Evolutionary conservation across 2,888 invertebrate species (phyloP).

Genomic region (Caenorhabditis sinica): DNA sequence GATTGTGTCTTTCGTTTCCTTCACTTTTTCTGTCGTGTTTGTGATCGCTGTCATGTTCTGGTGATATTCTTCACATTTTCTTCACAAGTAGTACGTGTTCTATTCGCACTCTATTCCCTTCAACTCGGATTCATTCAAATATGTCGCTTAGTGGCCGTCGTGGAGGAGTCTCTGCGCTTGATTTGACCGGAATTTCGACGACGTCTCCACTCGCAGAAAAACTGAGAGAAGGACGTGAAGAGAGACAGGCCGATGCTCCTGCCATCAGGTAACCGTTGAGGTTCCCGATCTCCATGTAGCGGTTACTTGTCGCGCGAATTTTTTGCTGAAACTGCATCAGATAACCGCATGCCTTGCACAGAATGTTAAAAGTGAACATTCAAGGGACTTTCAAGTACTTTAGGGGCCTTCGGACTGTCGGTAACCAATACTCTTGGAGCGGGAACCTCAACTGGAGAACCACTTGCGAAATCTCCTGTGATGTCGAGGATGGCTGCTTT

Average conservation of each 20-base stretch:
- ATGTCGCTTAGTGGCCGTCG: background rate
- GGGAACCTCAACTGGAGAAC: constrained; percentile 1
- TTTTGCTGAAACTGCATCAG: background rate
- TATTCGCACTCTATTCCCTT: background rate
- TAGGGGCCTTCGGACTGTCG: constrained; percentile 17
- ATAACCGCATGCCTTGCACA: constrained; percentile 24
- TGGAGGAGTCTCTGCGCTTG: background rate
- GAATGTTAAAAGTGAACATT: background rate
- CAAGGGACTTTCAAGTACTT: constrained; percentile 18
- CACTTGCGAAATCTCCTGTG: background rate
- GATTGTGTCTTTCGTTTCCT: constrained; percentile 8
- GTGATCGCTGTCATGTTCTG: constrained; percentile 17
- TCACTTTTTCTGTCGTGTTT: constrained; percentile 25
- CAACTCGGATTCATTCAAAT: background rate
- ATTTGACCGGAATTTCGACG: background rate
- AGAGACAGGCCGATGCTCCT: too few relatives aligned
- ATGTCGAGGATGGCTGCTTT: constrained; percentile 25
- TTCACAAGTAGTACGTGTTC: background rate
- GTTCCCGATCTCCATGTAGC: background rate
- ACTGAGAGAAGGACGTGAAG: background rate
- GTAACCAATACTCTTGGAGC: background rate
- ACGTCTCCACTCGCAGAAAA: background rate
- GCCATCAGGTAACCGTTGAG: background rate
- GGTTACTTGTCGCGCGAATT: background rate
- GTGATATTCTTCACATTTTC: background rate